Base-by-base conservation (phyloP, 2,797 vertebrate genomes). In the Coreius guichenoti region DNA sequence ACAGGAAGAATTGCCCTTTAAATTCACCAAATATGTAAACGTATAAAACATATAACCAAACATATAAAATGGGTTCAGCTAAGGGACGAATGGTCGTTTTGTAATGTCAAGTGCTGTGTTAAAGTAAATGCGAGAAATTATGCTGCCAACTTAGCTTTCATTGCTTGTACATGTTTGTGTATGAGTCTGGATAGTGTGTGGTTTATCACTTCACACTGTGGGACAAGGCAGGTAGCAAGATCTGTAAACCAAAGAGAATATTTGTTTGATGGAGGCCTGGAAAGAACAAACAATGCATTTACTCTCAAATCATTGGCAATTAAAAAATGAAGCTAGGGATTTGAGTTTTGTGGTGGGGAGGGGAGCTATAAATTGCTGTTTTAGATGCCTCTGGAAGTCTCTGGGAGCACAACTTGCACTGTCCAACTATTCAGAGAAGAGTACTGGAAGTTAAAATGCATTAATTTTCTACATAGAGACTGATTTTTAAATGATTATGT, bases 61-160 rank as follows among this genome's bases (percentile, higher is more conserved):
- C 67, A 12, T 26, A 65, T 45, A 58, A 83, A 76, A 69, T 49
- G 81, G 80, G 79, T 88, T 88, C 83, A 88, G 78, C 76, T 21
- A 12, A 87, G 86, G 86, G 82, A 80, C 65, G 29, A 69, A 65
- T 39, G 80, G 63, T 86, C 58, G 49, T 54, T 82, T 67, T 49
- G 77, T 78, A 33, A 81, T 8, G 68, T 82, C 67, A 79, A 81
- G 80, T 45, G 45, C 81, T 26, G 67, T 9, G 49, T 82, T 81
- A 69, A 88, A 54, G 67, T 78, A 83, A 84, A 87, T 70, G 58
- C 39, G 51, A 76, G 70, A 63, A 68, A 78, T 21, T 3, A n/a
- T n/a, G 31, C 76, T 87, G 87, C 85, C 85, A 88, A 88, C 76
- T 86, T 83, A 47, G 73, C 87, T 88, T 88, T 88, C 75, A 87